These are phyloP conservation scores for Scortum barcoo DNA, from an alignment of 2,113 vertebrate species.

Conservation along the genomic window DNA sequence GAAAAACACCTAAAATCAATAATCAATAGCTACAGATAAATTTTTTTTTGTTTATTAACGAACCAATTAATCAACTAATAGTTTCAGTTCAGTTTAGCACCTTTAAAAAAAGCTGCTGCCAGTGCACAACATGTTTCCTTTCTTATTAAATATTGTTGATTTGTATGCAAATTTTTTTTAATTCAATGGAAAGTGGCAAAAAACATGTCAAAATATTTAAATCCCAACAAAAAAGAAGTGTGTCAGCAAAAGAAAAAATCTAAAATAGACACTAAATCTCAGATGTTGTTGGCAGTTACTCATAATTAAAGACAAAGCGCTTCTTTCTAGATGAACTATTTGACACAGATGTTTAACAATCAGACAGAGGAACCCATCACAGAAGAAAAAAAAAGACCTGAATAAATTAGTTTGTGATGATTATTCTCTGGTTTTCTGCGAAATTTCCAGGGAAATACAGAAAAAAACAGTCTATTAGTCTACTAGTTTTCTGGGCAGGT, in stretches of 20 bases:
- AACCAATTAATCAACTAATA: not conserved
- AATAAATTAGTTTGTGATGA: not conserved
- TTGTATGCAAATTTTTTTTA: not conserved
- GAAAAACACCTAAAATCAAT: not conserved
- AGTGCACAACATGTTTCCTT: not conserved
- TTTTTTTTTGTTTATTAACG: not conserved
- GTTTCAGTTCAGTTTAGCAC: not conserved
- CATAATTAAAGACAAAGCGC: not conserved
- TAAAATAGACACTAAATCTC: not conserved
- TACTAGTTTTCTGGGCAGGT: not conserved
- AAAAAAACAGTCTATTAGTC: not conserved
- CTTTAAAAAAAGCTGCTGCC: too few species aligned
- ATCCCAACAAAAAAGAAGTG: not conserved
- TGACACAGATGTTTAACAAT: not conserved
- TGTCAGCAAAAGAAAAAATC: constrained; percentile 2
- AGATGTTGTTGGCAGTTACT: not conserved
- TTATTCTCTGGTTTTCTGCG: not conserved
- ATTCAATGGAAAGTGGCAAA: not conserved
- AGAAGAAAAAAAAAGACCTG: constrained; percentile 12
- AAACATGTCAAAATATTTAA: not conserved
- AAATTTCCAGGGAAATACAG: constrained; percentile 7
- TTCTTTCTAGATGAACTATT: not conserved
- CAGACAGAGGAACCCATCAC: not conserved
- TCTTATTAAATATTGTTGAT: not conserved
- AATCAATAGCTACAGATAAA: not conserved